Conservation (phyloP, 2,888 invertebrate species). For the Parnassius orleans region DNA sequence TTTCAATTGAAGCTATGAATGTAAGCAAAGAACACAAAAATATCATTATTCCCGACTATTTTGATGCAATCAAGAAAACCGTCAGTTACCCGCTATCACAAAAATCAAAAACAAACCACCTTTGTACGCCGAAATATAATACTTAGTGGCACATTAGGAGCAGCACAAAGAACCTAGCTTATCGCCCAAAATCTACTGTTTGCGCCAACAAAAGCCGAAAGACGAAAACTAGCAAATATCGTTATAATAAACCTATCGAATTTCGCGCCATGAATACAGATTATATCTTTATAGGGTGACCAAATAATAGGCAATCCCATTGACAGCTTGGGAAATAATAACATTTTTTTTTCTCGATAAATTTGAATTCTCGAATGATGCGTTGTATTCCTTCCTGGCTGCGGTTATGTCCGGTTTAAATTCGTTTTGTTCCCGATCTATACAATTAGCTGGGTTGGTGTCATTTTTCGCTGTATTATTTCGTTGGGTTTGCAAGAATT, state of each 20-base stretch:
- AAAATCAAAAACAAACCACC: conserved; percentile 55
- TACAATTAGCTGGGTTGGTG: conserved; percentile 12
- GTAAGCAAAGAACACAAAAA: conserved; percentile 7
- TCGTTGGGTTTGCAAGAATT: background rate
- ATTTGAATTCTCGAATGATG: conserved; percentile 38
- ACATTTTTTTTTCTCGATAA: conserved; percentile 37
- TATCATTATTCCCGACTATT: conserved; percentile 4
- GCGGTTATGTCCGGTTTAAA: conserved; percentile 42
- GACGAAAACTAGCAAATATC: conserved; percentile 69
- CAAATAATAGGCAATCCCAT: conserved; percentile 67
- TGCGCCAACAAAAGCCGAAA: conserved; percentile 47
- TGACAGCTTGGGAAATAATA: conserved; percentile 54
- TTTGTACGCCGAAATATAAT: conserved; percentile 51
- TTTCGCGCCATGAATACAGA: conserved; percentile 55
- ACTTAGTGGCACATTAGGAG: conserved; percentile 42
- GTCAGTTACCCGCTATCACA: conserved; percentile 50
- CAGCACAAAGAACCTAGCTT: conserved; percentile 40
- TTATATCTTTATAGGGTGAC: conserved; percentile 61
- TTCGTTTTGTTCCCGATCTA: conserved; percentile 10
- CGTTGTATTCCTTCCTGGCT: conserved; percentile 38
- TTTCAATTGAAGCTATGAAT: too few species aligned
- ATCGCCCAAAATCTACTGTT: conserved; percentile 45
- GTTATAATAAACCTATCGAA: conserved; percentile 75
- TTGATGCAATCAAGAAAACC: conserved; percentile 36
- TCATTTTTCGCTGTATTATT: conserved; percentile 9